Percentiles rank a stretch among this genome's conserved stretches.
Conservation (phyloP, 2,888 invertebrate genomes). For the Ichneumoninae sp. region DNA sequence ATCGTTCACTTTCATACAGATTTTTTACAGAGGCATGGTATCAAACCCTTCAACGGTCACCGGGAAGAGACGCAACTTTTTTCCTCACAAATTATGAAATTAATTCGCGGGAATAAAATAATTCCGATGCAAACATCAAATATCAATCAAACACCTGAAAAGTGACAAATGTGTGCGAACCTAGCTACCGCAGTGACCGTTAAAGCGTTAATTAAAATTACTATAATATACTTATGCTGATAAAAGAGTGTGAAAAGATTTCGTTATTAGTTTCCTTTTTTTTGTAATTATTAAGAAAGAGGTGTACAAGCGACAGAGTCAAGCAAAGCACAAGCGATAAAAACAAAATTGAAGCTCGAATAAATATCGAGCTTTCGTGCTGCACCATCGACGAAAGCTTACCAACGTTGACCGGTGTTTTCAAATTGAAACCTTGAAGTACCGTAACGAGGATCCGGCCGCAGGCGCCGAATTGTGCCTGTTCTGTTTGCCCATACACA, state of each 20-base stretch:
- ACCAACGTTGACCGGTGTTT: conserved; percentile 78
- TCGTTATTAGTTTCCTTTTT: neutral
- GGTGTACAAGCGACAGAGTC: conserved; percentile 51
- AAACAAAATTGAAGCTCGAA: conserved; percentile 37
- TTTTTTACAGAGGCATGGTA: neutral
- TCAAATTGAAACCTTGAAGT: conserved; percentile 81
- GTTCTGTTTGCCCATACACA: conserved; percentile 82
- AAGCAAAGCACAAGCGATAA: conserved; percentile 51
- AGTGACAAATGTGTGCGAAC: neutral
- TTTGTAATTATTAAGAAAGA: conserved; percentile 9
- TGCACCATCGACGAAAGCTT: conserved; percentile 71
- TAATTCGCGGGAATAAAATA: neutral
- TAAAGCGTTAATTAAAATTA: neutral
- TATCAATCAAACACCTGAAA: neutral
- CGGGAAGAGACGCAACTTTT: neutral
- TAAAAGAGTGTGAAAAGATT: neutral
- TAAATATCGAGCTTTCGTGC: conserved; percentile 18
- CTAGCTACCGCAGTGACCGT: neutral
- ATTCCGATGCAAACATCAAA: neutral
- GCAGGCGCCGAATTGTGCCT: conserved; percentile 86
- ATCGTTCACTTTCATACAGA: neutral
- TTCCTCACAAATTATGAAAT: neutral
- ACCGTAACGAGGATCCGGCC: conserved; percentile 87
- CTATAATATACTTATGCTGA: conserved; percentile 16
- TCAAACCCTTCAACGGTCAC: neutral